These are phyloP conservation scores for Calliphora vicina DNA, from an alignment of 1,140 invertebrate genomes.

Conservation along the genomic window DNA sequence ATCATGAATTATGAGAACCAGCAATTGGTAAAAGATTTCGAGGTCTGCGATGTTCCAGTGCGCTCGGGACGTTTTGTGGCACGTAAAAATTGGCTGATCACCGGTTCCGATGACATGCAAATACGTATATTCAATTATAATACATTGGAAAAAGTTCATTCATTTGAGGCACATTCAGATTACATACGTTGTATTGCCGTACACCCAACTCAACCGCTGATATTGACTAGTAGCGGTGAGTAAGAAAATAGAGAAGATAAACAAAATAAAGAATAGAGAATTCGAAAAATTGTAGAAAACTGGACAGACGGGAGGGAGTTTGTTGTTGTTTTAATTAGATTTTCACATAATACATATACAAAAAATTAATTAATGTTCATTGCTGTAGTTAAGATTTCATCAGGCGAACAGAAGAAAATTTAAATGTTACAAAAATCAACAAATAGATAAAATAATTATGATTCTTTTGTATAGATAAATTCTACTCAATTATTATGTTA, in stretches of 20 bases:
- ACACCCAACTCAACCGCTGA: conserved; percentile 96
- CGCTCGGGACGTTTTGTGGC: conserved; percentile 95
- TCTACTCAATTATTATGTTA: too few relatives aligned
- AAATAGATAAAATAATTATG: background rate
- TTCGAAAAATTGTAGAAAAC: background rate
- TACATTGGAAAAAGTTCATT: conserved; percentile 93
- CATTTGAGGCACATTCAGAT: conserved; percentile 98
- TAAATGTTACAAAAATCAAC: background rate
- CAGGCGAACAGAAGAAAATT: background rate
- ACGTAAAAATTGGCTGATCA: conserved; percentile 98
- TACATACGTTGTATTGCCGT: conserved; percentile 96
- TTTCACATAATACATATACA: too few relatives aligned
- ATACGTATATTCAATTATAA: conserved; percentile 99
- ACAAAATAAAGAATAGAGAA: background rate
- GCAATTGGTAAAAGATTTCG: conserved; percentile 64
- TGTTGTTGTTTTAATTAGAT: background rate
- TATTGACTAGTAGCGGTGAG: conserved; percentile 91
- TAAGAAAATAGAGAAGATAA: conserved; percentile 57
- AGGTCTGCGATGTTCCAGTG: conserved; percentile 96
- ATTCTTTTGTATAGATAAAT: too few relatives aligned
- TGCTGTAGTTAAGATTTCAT: background rate
- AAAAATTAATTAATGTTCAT: background rate
- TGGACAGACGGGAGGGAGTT: background rate
- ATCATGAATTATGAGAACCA: conserved; percentile 99
- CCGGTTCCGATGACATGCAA: conserved; percentile 96